A percentile compares a stretch with the other conserved stretches of the same genome.
Evolutionary conservation across 1,140 invertebrate genomes (phyloP).

Genomic region (Drosophila obscura): DNA sequence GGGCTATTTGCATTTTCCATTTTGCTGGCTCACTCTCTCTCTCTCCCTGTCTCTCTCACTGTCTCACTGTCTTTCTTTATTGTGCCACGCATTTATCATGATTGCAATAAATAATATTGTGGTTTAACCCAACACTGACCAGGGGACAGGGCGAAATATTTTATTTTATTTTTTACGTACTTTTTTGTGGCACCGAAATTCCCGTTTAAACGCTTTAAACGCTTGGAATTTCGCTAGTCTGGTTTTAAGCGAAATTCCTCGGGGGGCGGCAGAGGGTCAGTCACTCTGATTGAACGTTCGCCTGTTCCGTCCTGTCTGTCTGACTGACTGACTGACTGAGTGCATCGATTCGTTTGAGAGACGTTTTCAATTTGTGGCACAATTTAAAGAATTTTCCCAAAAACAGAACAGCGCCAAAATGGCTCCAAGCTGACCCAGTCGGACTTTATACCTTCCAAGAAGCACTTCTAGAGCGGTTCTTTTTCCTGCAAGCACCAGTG

Average conservation of each 20-base stretch:
- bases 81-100: slow-evolving; percentile 52
- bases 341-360: slow-evolving; percentile 49
- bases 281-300: slow-evolving; percentile 43
- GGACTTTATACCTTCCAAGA: too few relatives aligned
- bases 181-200: not conserved
- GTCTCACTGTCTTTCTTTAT: too few relatives aligned
- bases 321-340: slow-evolving; percentile 30
- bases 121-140: slow-evolving; percentile 52
- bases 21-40: slow-evolving; percentile 16
- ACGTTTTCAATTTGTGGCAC: slow-evolving; percentile 50
- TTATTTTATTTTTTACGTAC: slow-evolving; percentile 2
- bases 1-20: slow-evolving; percentile 63
- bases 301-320: slow-evolving; percentile 2
- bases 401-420: slow-evolving; percentile 19
- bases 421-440: not conserved
- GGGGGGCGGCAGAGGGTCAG: slow-evolving; percentile 2
- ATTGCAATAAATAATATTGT: slow-evolving; percentile 73
- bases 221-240: slow-evolving; percentile 1
- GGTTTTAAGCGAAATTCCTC: slow-evolving; percentile 20
- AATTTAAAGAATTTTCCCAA: slow-evolving; percentile 65
- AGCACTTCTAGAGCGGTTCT: too few relatives aligned
- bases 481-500: too few relatives aligned
- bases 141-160: slow-evolving; percentile 11
- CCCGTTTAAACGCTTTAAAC: slow-evolving; percentile 35
- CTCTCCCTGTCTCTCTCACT: not conserved